These are phyloP conservation scores for Chionodraco myersi DNA, from an alignment of 2,113 vertebrate genomes.

Conservation along the genomic window DNA sequence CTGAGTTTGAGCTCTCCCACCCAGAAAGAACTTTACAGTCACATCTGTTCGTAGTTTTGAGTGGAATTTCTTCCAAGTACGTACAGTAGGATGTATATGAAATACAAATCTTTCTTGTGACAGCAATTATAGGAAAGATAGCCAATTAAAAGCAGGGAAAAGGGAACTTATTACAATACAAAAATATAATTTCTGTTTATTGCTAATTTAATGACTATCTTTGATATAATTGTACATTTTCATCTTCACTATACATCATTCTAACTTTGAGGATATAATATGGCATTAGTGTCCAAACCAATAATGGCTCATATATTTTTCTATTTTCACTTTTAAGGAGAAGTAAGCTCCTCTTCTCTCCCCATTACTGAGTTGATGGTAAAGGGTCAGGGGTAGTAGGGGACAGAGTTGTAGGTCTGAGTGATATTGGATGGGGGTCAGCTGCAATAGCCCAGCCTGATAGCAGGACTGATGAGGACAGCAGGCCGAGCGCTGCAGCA, in stretches of 20 bases:
- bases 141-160: neutral
- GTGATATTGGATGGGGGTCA: slow-evolving; percentile 52
- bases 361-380: slow-evolving; percentile 24
- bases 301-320: neutral
- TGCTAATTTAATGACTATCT: slow-evolving; percentile 26
- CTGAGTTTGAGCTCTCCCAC: slow-evolving; percentile 10
- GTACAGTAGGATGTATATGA: neutral
- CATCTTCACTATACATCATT: slow-evolving; percentile 18
- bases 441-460: slow-evolving; percentile 48
- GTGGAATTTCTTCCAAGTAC: slow-evolving; percentile 12
- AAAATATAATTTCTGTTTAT: slow-evolving; percentile 20
- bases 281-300: neutral
- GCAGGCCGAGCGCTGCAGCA: slow-evolving; percentile 61
- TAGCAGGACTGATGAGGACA: slow-evolving; percentile 72
- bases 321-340: neutral
- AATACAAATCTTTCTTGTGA: slow-evolving; percentile 16
- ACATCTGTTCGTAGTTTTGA: slow-evolving; percentile 10
- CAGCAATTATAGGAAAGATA: neutral
- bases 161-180: neutral
- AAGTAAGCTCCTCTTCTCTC: slow-evolving; percentile 4
- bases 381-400: slow-evolving; percentile 21
- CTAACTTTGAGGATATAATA: neutral
- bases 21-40: slow-evolving; percentile 19
- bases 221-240: slow-evolving; percentile 4
- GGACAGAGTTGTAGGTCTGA: slow-evolving; percentile 28